Conservation (phyloP, 1,140 invertebrate species). For the Cherax destructor region DNA sequence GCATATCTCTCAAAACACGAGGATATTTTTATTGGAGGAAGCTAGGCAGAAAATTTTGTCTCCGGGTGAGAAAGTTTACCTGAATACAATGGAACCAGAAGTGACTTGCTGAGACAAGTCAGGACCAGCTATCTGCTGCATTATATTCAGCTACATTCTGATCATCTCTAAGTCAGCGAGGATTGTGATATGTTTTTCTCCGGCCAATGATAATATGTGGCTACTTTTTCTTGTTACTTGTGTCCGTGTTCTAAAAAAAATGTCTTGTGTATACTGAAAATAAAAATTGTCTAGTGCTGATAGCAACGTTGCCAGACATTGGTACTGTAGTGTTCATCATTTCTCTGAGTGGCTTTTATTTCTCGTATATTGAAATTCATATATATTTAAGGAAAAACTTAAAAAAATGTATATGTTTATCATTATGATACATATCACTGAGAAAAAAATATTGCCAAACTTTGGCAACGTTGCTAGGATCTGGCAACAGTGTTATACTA, state of each 20-base stretch:
- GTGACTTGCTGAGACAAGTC: no score
- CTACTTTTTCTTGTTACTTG: slow-evolving; percentile 56
- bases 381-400: background rate
- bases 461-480: slow-evolving; percentile 23
- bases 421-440: background rate
- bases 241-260: slow-evolving; percentile 55
- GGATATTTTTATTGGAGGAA: background rate
- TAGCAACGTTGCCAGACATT: slow-evolving; percentile 5
- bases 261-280: slow-evolving; percentile 38
- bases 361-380: background rate
- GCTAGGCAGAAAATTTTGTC: no score
- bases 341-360: background rate
- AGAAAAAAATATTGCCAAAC: background rate
- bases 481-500: slow-evolving; percentile 29
- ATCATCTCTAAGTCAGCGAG: slow-evolving; percentile 20
- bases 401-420: background rate
- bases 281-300: slow-evolving; percentile 23
- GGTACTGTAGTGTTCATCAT: background rate
- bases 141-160: background rate
- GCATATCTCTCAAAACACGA: slow-evolving; percentile 15
- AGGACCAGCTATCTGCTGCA: background rate
- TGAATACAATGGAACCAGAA: no score
- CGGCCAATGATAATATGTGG: slow-evolving; percentile 42
- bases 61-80: no score
- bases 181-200: slow-evolving; percentile 16